Evolutionary conservation across 2,797 vertebrate species (phyloP).

Genomic region (Brotula barbata): DNA sequence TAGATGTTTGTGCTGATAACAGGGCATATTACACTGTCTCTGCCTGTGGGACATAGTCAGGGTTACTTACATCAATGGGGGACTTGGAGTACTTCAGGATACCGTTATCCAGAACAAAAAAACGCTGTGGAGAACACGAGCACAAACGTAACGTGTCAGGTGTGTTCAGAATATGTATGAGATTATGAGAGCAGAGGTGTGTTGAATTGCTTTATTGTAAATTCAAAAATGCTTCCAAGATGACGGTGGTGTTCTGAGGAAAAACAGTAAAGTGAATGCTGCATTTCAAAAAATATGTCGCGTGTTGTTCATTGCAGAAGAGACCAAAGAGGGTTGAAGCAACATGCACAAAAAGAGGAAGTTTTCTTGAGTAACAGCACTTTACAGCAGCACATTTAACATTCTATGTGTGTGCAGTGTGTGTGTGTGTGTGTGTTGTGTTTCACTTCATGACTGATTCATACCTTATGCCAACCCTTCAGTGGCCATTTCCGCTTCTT

Average conservation of each 20-base stretch:
- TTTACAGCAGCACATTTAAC: conserved; percentile 33
- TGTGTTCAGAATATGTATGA: conserved; percentile 20
- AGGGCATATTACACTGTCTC: conserved; percentile 38
- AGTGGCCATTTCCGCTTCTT: conserved; percentile 99
- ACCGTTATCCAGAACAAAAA: conserved; percentile 98
- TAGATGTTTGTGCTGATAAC: conserved; percentile 67
- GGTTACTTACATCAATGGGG: conserved; percentile 95
- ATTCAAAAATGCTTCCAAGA: conserved; percentile 1
- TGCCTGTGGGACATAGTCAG: conserved; percentile 58
- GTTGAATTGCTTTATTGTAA: background rate
- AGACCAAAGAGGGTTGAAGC: conserved; percentile 10
- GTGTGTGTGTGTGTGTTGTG: conserved; percentile 19
- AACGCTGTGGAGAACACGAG: conserved; percentile 82
- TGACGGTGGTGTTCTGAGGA: background rate
- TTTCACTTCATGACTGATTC: conserved; percentile 6
- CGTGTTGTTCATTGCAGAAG: conserved; percentile 3
- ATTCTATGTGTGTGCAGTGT: conserved; percentile 14
- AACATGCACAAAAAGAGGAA: conserved; percentile 15
- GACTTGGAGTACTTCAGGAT: conserved; percentile 99
- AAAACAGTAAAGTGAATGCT: background rate
- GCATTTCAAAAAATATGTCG: conserved; percentile 8
- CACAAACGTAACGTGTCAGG: conserved; percentile 27
- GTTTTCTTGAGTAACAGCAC: conserved; percentile 6
- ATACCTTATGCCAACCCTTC: conserved; percentile 99
- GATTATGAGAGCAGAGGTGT: too few species aligned